Percentiles rank a stretch among this genome's conserved stretches.
Conservation (phyloP, 2,888 invertebrate genomes). For the Pollenia angustigena region DNA sequence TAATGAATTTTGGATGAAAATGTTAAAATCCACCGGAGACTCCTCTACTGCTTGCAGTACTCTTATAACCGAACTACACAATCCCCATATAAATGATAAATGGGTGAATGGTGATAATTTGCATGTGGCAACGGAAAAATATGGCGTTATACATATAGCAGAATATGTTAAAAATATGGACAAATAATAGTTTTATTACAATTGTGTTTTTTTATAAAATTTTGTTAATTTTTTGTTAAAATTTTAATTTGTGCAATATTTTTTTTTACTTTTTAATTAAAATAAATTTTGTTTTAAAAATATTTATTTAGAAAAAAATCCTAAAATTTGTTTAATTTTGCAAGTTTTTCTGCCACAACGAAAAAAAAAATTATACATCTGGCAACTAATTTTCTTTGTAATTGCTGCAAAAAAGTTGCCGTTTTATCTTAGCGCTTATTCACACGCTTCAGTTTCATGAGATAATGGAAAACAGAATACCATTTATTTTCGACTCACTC, state of each 20-base stretch:
- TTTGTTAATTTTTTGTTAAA: not conserved
- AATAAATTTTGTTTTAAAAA: no score
- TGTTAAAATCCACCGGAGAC: slow-evolving; percentile 85
- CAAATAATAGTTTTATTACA: slow-evolving; percentile 21
- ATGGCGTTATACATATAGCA: slow-evolving; percentile 81
- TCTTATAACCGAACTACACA: slow-evolving; percentile 86
- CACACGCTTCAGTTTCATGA: no score
- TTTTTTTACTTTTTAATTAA: no score
- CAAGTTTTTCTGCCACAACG: no score
- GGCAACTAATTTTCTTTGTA: no score
- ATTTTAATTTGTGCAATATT: no score
- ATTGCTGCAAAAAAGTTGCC: no score
- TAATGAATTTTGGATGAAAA: slow-evolving; percentile 88
- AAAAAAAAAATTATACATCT: no score
- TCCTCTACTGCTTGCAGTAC: slow-evolving; percentile 86
- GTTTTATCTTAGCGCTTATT: no score
- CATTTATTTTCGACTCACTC: no score
- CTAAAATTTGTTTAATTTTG: not conserved
- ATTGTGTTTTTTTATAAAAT: not conserved
- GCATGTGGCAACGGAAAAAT: slow-evolving; percentile 84
- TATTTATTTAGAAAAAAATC: not conserved
- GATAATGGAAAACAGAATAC: no score
- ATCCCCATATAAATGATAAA: slow-evolving; percentile 85
- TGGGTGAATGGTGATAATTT: slow-evolving; percentile 85
- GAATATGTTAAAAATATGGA: slow-evolving; percentile 77